Base-by-base conservation (phyloP, 2,888 invertebrate genomes). In the Venusia cambrica region DNA sequence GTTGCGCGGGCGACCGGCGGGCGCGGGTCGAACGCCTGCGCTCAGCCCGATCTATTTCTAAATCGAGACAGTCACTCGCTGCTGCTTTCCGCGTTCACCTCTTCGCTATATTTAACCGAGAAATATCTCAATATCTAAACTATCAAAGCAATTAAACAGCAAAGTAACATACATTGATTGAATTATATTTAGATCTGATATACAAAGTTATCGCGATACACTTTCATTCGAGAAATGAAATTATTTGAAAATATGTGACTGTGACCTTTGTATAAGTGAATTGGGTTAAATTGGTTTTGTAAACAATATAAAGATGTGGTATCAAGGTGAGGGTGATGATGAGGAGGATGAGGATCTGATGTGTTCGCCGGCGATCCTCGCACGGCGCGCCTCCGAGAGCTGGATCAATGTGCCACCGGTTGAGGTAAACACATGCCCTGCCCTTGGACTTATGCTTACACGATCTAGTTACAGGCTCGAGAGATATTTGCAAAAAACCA, bases 321-420 rank as follows among this genome's bases (percentile, higher is more conserved):
- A 92, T 70, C 91, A 92, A 66, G 92, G 92, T 45, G 91, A 91
- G 30, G 93, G 92, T 45, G 91, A 91, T 29, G 93, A 93, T 53
- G 94, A 94, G 55, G 95, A 95, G 68, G 95, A 95, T 60, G 95
- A 94, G 72, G 94, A 94, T 57, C 89, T 95, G 57, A 89, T 94
- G 90, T 95, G 93, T 85, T 95, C 95, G 61, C 96, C 96, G 48
- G 96, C 96, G 41, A 89, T 96, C 48, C 90, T 96, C 84, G 95
- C 96, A 41, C 88, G 96, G 50, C 88, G 96, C 52, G 96, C 96
- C 27, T 94, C 94, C 8, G 95, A 95, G 74, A 95, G 95, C 73
- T 96, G 96, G 95, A 96, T 96, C 57, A 93, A 94, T 62, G 93
- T 94, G 51, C 95, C 95, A 73, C 95, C 95, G 28, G 91, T 93